Conservation (phyloP, 2,888 invertebrate species). For the Neoascia interrupta region DNA sequence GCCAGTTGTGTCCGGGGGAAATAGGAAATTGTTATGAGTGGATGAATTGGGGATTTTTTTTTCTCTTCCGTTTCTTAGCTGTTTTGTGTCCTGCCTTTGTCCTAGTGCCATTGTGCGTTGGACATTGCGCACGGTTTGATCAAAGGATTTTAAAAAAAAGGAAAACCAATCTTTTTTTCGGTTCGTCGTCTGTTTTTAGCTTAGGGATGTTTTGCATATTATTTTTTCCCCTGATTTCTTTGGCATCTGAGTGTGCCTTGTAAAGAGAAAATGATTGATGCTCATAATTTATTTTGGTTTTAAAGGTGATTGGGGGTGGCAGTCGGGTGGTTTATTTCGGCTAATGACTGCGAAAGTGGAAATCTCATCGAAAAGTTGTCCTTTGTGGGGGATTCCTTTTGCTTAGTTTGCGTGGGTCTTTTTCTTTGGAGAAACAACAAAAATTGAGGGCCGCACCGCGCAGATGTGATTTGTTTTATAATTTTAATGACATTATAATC, state of each 20-base stretch:
- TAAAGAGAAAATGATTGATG: conserved; percentile 68
- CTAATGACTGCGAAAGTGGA: conserved; percentile 52
- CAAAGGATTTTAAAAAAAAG: conserved; percentile 59
- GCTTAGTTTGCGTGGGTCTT: neutral
- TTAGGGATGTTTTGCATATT: conserved; percentile 53
- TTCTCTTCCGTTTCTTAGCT: conserved; percentile 13
- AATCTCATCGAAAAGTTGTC: conserved; percentile 49
- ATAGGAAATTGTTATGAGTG: conserved; percentile 69
- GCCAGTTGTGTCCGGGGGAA: conserved; percentile 57
- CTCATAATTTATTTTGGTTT: conserved; percentile 68
- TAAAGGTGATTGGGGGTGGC: conserved; percentile 58
- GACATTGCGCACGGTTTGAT: conserved; percentile 64
- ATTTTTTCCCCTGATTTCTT: too few species aligned
- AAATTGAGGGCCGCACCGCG: conserved; percentile 1
- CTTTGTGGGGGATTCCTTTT: conserved; percentile 30
- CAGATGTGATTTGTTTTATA: conserved; percentile 64
- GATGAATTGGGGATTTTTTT: conserved; percentile 58
- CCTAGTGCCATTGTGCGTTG: conserved; percentile 61
- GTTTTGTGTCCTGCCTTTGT: conserved; percentile 54
- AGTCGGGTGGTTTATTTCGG: conserved; percentile 26
- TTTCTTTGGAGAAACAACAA: neutral
- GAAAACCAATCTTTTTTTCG: conserved; percentile 14
- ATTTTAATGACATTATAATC: conserved; percentile 65
- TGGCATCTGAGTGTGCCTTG: conserved; percentile 41
- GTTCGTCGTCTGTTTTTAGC: conserved; percentile 55